Evolutionary conservation across 1,140 invertebrate genomes (phyloP), one percentile per base, ranked within the genome.

Genomic region (Drosophila littoralis): DNA sequence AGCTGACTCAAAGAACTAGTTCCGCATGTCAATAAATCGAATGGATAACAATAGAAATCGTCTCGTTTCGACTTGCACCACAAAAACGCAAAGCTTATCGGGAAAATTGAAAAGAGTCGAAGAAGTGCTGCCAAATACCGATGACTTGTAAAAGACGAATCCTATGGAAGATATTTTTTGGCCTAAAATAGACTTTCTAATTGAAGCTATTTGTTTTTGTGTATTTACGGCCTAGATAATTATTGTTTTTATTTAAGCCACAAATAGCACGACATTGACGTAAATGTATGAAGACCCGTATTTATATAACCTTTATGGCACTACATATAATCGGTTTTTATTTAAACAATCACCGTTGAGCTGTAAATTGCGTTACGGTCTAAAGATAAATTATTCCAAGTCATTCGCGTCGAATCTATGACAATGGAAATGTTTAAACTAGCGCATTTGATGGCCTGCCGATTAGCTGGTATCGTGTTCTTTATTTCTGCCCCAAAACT

Each of bases 331-430:
- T 79, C 82, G 82, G 57, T 72, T 85, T 69, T 76, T 70, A 79
- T 79, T 85, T 79, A 82, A 88, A 85, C 79, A 85, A 85, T 85
- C 82, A 85, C 70, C 82, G 79, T 79, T 77, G 72, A 72, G 58
- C 59, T 86, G 79, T 85, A 85, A 85, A 85, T 85, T 69, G 50
- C 67, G 43, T 60, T 67, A 40, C 10, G 60, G 45, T 52, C 67
- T 70, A 52, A 72, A 88, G 83, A 85, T 82, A 84, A 85, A 88
- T 88, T 82, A 48, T 74, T 69, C 36, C 71, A 69, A 74, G 71
- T 74, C 71, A 74, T 74, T 74, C 50, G 15, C 42, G 55, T 60
- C 70, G 17, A 73, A 60, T 60, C 40, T 55, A 48, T 57, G 67
- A 76, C 82, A 85, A 75, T 80, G 66, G 60, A 64, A 71, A 55